These are phyloP conservation scores for Clarias magur DNA, from an alignment of 2,113 vertebrate species.

Conservation along the genomic window DNA sequence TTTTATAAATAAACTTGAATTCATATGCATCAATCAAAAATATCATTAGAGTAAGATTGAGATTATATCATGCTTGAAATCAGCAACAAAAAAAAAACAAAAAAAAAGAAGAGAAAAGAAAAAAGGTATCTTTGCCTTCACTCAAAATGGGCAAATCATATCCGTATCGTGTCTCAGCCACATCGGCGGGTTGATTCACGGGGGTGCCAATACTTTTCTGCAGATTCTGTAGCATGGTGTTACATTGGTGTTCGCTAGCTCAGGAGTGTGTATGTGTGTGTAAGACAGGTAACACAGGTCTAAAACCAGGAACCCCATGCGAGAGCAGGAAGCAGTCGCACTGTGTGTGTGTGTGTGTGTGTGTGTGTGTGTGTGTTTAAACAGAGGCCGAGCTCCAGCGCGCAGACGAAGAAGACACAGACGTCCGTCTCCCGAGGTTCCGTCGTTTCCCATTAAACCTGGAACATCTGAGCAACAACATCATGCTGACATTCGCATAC, in stretches of 20 bases:
- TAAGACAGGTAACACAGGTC: not conserved
- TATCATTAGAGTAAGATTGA: not conserved
- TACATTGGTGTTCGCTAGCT: not conserved
- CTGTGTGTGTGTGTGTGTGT: too few species aligned
- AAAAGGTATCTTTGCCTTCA: not conserved
- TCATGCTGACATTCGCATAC: constrained; percentile 1
- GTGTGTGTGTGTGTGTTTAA: not conserved
- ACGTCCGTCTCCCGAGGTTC: not conserved
- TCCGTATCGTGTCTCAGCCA: not conserved
- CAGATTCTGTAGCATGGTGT: not conserved
- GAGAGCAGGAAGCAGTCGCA: not conserved
- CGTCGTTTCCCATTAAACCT: not conserved
- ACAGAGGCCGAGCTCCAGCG: not conserved
- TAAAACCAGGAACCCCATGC: not conserved
- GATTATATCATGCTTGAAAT: not conserved
- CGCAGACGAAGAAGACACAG: not conserved
- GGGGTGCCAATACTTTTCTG: constrained; percentile 12
- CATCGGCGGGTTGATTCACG: not conserved
- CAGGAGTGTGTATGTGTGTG: not conserved
- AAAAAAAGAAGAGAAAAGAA: too few species aligned
- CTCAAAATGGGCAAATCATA: not conserved
- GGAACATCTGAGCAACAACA: constrained; percentile 13
- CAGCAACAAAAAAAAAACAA: not conserved
- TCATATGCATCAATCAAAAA: not conserved
- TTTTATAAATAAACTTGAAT: not conserved